Conservation (phyloP, 2,888 invertebrate genomes). For the Melieria crassipennis region DNA sequence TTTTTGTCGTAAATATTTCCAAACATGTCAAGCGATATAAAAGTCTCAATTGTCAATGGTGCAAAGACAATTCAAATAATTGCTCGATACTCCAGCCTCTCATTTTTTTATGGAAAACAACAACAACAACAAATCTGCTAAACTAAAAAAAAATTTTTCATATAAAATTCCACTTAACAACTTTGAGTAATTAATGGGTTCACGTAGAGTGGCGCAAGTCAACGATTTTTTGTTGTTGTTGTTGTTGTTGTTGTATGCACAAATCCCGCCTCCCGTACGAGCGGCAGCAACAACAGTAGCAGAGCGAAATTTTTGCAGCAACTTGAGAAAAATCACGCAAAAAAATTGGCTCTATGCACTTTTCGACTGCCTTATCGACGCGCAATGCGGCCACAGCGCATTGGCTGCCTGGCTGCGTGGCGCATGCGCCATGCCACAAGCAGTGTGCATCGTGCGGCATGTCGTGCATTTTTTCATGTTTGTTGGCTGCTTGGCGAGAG, state of each 20-base stretch:
- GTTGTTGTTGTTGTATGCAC: not conserved
- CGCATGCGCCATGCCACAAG: constrained; percentile 22
- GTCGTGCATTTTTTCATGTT: constrained; percentile 4
- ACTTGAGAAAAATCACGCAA: constrained; percentile 3
- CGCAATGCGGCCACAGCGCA: not conserved
- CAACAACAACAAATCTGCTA: too few species aligned
- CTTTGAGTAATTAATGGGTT: constrained; percentile 12
- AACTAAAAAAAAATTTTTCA: too few species aligned
- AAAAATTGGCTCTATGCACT: constrained; percentile 29
- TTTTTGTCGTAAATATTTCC: too few species aligned
- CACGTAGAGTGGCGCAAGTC: constrained; percentile 2
- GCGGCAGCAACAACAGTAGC: not conserved
- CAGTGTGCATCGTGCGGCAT: constrained; percentile 2
- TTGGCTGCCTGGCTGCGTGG: not conserved
- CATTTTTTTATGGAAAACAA: too few species aligned
- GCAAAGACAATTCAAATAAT: too few species aligned
- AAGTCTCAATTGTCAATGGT: too few species aligned
- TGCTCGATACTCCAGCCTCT: too few species aligned
- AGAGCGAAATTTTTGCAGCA: not conserved
- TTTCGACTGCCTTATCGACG: constrained; percentile 1
- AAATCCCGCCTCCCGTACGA: not conserved
- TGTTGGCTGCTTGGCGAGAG: constrained; percentile 13
- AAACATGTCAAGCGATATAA: too few species aligned
- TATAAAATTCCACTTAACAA: too few species aligned
- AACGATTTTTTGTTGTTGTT: not conserved